Evolutionary conservation across 37 sponge, comb jelly and placozoan species (phyloP), one percentile per base, ranked within the genome.

Genomic region (Beroe ovata): DNA sequence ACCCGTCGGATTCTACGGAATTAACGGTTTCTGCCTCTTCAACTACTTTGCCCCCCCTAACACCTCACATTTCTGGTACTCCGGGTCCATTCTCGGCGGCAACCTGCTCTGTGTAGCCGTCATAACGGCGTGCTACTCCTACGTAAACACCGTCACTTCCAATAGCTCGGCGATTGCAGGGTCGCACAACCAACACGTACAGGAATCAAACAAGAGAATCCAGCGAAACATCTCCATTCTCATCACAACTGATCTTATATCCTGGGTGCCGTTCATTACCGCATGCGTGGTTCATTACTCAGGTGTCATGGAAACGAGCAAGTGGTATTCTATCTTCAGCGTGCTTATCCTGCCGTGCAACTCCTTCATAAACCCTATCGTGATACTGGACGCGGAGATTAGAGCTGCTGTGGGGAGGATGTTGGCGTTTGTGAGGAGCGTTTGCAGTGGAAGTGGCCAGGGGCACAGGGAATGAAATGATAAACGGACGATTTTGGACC

Each of bases 311-410:
- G 71, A 69, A 16, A 62, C 63, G 6, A 28, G 28, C 6, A 62
- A 25, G 28, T 62, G 23, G 63, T 62, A 62, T 25, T 62, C 63
- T 4, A 28, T 62, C 32, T 69, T 69, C 36, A 25, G 38, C 20
- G 38, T 69, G 14, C 4, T 69, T 8, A 25, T 69, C 71, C 71
- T 69, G 3, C 71, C 71, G 38, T 37, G 36, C 36, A 69, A 69
- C 71, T 69, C 71, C 35, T 25, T 69, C 71, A 69, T 69, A 35
- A 69, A 69, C 36, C 71, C 71, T 36, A 69, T 69, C 19, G 38
- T 32, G 4, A 69, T 69, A 36, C 20, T 37, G 4, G 36, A 69
- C 28, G 64, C 11, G 20, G n/a, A n/a, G n/a, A n/a, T n/a, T n/a
- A n/a, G n/a, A n/a, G n/a, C n/a, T n/a, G n/a, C n/a, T n/a, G n/a